Base-by-base conservation (phyloP, 2,113 vertebrate genomes). In the Chloroceryle aenea region DNA sequence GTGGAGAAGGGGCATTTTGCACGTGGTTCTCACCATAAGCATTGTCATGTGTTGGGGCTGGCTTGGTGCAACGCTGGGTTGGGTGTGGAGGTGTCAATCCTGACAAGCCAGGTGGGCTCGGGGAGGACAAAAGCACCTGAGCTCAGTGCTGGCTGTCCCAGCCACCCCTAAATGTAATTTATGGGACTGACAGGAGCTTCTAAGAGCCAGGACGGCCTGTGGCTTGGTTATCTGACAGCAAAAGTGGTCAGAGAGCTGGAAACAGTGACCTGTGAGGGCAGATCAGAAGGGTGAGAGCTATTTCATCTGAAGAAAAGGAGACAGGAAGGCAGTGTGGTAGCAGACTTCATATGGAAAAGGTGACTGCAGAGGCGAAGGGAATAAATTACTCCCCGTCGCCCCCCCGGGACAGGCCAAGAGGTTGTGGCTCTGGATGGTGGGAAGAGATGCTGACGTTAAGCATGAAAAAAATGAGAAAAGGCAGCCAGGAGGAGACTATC, bases 11-110 rank as follows among this genome's bases (percentile, higher is more conserved):
- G 19, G 2, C 6, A 0, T 48, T 62, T 36, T 40, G 13, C 8
- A 2, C 0, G 0, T 25, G 29, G 11, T 38, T 69, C 23, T 81
- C 25, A 27, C 38, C 32, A 42, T 38, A 6, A 22, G 43, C 58
- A 40, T 42, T 62, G 34, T 68, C 36, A 4, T 22, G 19, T 36
- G 30, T 42, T 2, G 23, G 59, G 43, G 20, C 6, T 73, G 53
- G 18, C 34, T 25, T 55, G n/a, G 11, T 23, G 59, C 8, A 30
- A 5, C 6, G 0, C 14, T 10, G 48, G 40, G 38, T 18, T 48
- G 67, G 63, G 34, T 7, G 38, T 4, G 2, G 45, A 61, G 17
- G 45, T 40, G 72, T 29, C 22, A 22, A 27, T 34, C 5, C 0
- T 10, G 4, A 61, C 6, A 2, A 12, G 14, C 3, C 43, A 25